phyloP scores from a whole-genome alignment of 2,797 vertebrate genomes.

The Oryzias sinensis region DNA sequence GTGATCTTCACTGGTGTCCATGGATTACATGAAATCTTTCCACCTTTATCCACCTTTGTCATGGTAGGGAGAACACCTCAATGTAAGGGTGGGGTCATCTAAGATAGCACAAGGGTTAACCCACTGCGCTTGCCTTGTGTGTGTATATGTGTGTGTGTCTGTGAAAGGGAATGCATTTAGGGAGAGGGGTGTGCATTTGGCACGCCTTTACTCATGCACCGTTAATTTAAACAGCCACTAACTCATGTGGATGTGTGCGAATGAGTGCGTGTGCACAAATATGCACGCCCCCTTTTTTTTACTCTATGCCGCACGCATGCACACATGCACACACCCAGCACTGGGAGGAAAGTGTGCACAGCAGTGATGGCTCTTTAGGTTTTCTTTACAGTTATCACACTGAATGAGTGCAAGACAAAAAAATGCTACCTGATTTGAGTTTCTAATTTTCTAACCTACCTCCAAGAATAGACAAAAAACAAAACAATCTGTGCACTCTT shows the following conservation, averaged over 20 bases:
- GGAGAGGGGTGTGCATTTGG: constrained; percentile 18
- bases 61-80: too few relatives aligned
- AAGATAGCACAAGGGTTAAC: too few relatives aligned
- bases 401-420: constrained; percentile 10
- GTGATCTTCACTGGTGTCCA: too few relatives aligned
- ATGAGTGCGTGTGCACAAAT: constrained; percentile 23
- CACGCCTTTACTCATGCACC: constrained; percentile 13
- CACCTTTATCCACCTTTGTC: too few relatives aligned
- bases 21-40: too few relatives aligned
- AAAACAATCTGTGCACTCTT: background rate
- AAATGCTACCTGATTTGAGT: constrained; percentile 5
- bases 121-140: constrained; percentile 11
- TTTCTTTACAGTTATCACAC: constrained; percentile 6
- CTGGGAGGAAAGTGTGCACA: constrained; percentile 11
- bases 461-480: constrained; percentile 8
- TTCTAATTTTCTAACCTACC: constrained; percentile 16
- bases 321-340: background rate
- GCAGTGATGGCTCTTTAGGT: constrained; percentile 24
- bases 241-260: constrained; percentile 45
- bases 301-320: background rate
- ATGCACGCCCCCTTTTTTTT: constrained; percentile 3
- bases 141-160: constrained; percentile 20
- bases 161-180: constrained; percentile 22
- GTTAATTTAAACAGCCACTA: constrained; percentile 33
- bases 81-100: too few relatives aligned